Percentiles rank a stretch among this genome's conserved stretches.
Conservation (phyloP, 2,113 vertebrate genomes). For the rabbit (Oryctolagus cuniculus) region mOryCun1.1 NC_091433.1:33036001-33036500, state of each 20-base stretch:
- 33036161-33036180: constrained; percentile 21
- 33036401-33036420: no score
- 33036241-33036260: constrained; percentile 8
- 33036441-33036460: no score
- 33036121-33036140: constrained; percentile 32
- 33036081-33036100: not conserved
- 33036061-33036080: not conserved
- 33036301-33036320: no score
- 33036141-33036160: constrained; percentile 1
- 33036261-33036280: not conserved
- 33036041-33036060: constrained; percentile 12
- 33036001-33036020: constrained; percentile 1
- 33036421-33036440: no score
- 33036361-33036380: no score
- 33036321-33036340: no score
- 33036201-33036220: constrained; percentile 20
- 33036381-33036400: no score
- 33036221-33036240: not conserved
- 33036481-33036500: no score
- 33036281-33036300: no score
- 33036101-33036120: constrained; percentile 28
- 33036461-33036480: no score
- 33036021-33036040: not conserved
- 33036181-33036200: constrained; percentile 23
- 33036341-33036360: no score